Conservation (phyloP, 2,113 vertebrate species). For the Tragelaphus buxtoni region DNA sequence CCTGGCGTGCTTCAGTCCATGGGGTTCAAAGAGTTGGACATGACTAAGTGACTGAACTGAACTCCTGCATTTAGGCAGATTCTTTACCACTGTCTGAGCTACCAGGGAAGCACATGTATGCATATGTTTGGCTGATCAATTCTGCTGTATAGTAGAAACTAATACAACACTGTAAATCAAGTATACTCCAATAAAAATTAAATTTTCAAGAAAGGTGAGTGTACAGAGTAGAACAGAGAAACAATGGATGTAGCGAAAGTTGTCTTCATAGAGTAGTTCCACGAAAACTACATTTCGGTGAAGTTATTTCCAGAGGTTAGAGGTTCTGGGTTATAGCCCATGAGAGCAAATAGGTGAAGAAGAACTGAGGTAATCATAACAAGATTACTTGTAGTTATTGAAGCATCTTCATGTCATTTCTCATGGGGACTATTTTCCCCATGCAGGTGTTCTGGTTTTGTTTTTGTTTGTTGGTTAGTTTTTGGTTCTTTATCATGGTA, state of each 20-base stretch:
- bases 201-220: not conserved
- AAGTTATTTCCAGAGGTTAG: not conserved
- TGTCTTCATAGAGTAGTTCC: not conserved
- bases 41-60: not conserved
- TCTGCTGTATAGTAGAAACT: not conserved
- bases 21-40: not conserved
- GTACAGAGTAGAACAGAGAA: not conserved
- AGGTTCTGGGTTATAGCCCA: not conserved
- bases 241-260: not conserved
- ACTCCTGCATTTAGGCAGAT: not conserved
- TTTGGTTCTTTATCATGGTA: not conserved
- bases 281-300: not conserved
- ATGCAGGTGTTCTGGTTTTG: not conserved
- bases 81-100: not conserved
- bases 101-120: not conserved
- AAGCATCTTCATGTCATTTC: not conserved
- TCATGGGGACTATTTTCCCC: not conserved
- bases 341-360: not conserved
- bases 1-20: fast-evolving
- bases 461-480: not conserved
- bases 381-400: not conserved
- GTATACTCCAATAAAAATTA: not conserved
- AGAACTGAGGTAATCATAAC: too few species aligned
- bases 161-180: not conserved
- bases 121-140: not conserved